These are phyloP conservation scores for Sphinx pinastri DNA, from an alignment of 2,888 invertebrate species.

Conservation along the genomic window DNA sequence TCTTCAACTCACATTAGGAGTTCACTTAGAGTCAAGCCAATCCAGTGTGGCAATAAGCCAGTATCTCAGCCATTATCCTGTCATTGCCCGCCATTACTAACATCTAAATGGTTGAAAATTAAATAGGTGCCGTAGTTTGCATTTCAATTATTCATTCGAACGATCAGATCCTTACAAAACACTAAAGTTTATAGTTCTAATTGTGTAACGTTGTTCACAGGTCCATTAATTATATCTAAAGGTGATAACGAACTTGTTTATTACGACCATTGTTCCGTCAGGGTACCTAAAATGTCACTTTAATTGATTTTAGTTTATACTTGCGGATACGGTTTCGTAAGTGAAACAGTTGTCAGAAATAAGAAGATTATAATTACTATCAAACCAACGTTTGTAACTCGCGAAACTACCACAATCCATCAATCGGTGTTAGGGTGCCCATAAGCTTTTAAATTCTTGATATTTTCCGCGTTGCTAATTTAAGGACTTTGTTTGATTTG, in stretches of 20 bases:
- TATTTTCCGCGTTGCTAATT: background rate
- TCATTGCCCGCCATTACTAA: conserved; percentile 21
- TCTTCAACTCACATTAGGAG: conserved; percentile 19
- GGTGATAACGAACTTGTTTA: conserved; percentile 52
- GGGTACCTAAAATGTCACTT: conserved; percentile 51
- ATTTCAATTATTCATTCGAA: conserved; percentile 21
- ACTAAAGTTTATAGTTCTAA: conserved; percentile 38
- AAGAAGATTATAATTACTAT: conserved; percentile 16
- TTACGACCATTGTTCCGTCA: conserved; percentile 52
- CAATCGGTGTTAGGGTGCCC: conserved; percentile 13
- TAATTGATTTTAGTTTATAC: conserved; percentile 51
- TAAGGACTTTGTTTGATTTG: no score
- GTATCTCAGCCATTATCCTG: conserved; percentile 20
- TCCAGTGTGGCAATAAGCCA: conserved; percentile 23
- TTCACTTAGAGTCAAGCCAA: conserved; percentile 21
- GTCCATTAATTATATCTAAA: conserved; percentile 57
- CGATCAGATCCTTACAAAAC: conserved; percentile 33
- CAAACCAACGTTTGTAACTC: conserved; percentile 16
- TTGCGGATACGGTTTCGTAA: conserved; percentile 20
- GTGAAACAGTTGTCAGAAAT: conserved; percentile 21
- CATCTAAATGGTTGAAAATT: conserved; percentile 22
- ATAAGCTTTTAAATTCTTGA: background rate
- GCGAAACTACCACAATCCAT: conserved; percentile 13
- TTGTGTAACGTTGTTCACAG: conserved; percentile 47
- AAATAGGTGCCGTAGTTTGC: conserved; percentile 23